A percentile compares a stretch with the other conserved stretches of the same genome.
Evolutionary conservation across 2,113 vertebrate genomes (phyloP).

Genomic region (Setophaga coronata): DNA sequence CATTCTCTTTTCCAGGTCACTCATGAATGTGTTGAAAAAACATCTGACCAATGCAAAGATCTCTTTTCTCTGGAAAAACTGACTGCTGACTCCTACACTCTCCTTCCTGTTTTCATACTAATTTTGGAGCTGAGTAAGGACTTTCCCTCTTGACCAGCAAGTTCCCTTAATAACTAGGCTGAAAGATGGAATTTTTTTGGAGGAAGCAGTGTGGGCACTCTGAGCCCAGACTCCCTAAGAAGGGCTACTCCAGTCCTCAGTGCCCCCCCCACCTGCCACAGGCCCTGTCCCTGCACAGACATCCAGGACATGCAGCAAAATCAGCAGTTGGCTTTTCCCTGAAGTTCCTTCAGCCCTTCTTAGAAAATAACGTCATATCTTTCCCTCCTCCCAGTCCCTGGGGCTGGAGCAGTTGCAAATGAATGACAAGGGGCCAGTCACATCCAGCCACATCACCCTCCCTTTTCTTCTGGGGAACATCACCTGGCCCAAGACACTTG

Average conservation of each 20-base stretch:
- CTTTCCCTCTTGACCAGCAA: neutral
- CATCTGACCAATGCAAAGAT: neutral
- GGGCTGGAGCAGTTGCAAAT: neutral
- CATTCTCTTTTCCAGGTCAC: conserved; percentile 31
- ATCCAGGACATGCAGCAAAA: neutral
- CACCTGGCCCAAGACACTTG: neutral
- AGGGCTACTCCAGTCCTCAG: neutral
- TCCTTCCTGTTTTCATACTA: conserved; percentile 48
- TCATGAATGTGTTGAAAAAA: neutral
- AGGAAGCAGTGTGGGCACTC: neutral
- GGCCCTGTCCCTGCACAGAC: neutral
- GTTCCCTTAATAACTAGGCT: neutral
- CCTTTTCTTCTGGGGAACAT: neutral
- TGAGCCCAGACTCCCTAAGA: neutral
- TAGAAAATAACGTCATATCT: neutral
- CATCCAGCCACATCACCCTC: neutral
- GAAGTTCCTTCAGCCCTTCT: conserved; percentile 16
- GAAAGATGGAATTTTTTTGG: neutral
- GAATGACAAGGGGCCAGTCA: neutral
- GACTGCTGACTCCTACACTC: neutral
- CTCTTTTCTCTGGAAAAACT: neutral
- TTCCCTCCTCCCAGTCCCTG: neutral
- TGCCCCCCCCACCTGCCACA: neutral
- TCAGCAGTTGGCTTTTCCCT: neutral
- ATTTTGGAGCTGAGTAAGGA: neutral